These are phyloP conservation scores for Proterorhinus semilunaris DNA, from an alignment of 2,113 vertebrate species.

Conservation along the genomic window DNA sequence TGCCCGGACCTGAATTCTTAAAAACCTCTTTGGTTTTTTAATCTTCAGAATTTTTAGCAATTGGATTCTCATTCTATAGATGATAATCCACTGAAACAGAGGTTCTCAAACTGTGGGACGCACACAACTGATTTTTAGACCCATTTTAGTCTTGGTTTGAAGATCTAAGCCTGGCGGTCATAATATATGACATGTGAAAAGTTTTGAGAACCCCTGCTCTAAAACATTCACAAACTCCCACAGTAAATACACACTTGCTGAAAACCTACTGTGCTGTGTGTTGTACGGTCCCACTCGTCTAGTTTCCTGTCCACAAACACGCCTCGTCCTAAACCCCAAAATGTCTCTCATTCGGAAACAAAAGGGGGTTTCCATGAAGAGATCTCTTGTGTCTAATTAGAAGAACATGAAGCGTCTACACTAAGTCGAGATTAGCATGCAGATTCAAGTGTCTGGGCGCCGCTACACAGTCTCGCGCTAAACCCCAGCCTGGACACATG, in stretches of 20 bases:
- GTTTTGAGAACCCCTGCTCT: too few species aligned
- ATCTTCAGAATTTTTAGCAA: background rate
- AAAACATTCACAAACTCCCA: too few species aligned
- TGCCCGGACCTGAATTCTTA: background rate
- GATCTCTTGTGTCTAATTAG: slow-evolving; percentile 60
- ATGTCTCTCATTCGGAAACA: slow-evolving; percentile 53
- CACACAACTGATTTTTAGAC: too few species aligned
- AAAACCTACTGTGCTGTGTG: slow-evolving; percentile 3
- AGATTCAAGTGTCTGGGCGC: slow-evolving; percentile 43
- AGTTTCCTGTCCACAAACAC: slow-evolving; percentile 38
- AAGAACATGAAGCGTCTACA: slow-evolving; percentile 37
- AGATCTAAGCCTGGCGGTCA: too few species aligned
- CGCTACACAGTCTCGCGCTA: slow-evolving; percentile 43
- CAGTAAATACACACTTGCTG: background rate
- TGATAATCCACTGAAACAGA: too few species aligned
- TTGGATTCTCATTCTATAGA: too few species aligned
- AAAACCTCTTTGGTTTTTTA: background rate
- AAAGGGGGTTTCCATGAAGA: slow-evolving; percentile 55
- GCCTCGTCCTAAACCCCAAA: slow-evolving; percentile 54
- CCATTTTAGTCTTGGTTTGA: too few species aligned
- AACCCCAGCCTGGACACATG: slow-evolving; percentile 56
- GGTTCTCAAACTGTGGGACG: too few species aligned
- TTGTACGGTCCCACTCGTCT: slow-evolving; percentile 35
- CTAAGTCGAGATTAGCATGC: slow-evolving; percentile 33
- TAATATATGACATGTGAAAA: too few species aligned